These are phyloP conservation scores for Caracal caracal DNA, from an alignment of 2,113 vertebrate genomes.

Conservation along the genomic window DNA sequence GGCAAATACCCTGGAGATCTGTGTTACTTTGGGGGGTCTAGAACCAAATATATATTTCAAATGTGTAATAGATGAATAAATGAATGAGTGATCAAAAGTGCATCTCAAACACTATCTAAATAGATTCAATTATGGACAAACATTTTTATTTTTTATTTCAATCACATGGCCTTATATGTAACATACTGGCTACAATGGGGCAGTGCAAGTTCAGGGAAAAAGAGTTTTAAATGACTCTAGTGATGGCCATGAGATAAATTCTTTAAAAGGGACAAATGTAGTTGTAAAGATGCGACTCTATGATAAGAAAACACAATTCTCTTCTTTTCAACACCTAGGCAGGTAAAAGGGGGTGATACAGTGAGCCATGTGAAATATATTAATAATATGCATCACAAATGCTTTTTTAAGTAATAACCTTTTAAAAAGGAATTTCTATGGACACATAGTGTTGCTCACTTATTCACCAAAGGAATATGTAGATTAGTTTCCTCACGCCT, in stretches of 20 bases:
- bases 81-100: neutral
- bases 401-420: neutral
- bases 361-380: neutral
- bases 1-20: neutral
- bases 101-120: neutral
- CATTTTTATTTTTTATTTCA: neutral
- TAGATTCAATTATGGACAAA: neutral
- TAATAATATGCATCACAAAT: neutral
- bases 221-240: neutral
- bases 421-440: neutral
- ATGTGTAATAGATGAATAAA: neutral
- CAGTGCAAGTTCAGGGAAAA: neutral
- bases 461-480: neutral
- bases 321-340: neutral
- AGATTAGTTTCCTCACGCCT: neutral
- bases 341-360: neutral
- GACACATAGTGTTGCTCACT: neutral
- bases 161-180: neutral
- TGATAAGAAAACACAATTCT: neutral
- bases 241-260: neutral
- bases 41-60: neutral
- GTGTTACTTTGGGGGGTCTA: neutral
- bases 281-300: neutral
- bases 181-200: neutral
- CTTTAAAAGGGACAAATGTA: neutral